Evolutionary conservation across 1,140 invertebrate species (phyloP).

Genomic region (Megalopta genalis): DNA sequence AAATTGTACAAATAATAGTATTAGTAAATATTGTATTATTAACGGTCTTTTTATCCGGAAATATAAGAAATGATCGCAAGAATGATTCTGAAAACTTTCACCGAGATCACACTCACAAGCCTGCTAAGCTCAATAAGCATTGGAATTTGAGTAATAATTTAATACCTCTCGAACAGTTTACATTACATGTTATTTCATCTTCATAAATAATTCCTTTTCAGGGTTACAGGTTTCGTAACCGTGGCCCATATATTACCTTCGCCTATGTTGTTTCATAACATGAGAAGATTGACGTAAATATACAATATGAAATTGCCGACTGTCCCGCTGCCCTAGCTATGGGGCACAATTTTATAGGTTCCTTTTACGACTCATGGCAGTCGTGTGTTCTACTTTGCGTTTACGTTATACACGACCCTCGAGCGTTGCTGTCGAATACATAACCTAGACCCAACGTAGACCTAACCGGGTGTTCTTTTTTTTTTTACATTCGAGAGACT

Average conservation of each 20-base stretch:
- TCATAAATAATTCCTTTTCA: slow-evolving; percentile 15
- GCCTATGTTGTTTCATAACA: slow-evolving; percentile 47
- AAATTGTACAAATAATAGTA: too few species aligned
- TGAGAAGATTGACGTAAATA: slow-evolving; percentile 60
- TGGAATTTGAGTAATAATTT: neutral
- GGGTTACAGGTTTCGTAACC: slow-evolving; percentile 33
- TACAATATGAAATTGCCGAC: slow-evolving; percentile 54
- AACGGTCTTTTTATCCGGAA: too few species aligned
- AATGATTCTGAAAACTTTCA: too few species aligned
- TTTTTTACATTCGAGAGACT: neutral
- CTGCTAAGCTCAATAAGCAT: too few species aligned
- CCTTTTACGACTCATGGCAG: slow-evolving; percentile 71
- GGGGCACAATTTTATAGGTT: slow-evolving; percentile 67
- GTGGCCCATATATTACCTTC: slow-evolving; percentile 20
- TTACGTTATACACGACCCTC: slow-evolving; percentile 67
- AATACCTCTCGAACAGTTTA: neutral
- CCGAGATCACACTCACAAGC: too few species aligned
- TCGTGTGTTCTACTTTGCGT: slow-evolving; percentile 69
- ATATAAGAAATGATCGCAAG: too few species aligned
- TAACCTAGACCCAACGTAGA: neutral
- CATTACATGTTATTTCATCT: neutral
- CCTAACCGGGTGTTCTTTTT: neutral
- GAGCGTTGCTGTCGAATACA: slow-evolving; percentile 41
- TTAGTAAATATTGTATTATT: too few species aligned
- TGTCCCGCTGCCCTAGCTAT: slow-evolving; percentile 17